These are phyloP conservation scores for Chrysomallon squamiferum DNA, from an alignment of 1,140 invertebrate genomes.

Conservation along the genomic window DNA sequence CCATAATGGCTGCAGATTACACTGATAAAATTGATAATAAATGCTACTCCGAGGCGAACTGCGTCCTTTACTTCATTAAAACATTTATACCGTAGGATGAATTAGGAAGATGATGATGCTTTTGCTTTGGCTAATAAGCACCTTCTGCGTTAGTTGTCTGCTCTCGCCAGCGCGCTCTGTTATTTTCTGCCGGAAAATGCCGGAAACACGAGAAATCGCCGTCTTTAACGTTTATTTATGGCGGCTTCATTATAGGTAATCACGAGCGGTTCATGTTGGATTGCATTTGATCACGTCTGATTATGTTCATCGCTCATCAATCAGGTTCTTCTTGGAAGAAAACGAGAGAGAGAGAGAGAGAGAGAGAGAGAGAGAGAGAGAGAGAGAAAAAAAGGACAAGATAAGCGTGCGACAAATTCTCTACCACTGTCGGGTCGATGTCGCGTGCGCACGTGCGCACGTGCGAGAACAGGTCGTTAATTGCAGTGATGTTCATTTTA, in stretches of 20 bases:
- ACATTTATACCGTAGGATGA: conserved; percentile 5
- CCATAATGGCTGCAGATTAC: neutral
- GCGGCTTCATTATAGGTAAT: conserved; percentile 6
- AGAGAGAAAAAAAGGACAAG: too few relatives aligned
- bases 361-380: too few relatives aligned
- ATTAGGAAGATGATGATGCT: neutral
- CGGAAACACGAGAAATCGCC: conserved; percentile 1
- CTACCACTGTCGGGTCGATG: too few relatives aligned
- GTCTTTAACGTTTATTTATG: conserved; percentile 9
- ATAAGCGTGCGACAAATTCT: too few relatives aligned
- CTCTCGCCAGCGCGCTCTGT: neutral
- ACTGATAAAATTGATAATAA: conserved; percentile 4
- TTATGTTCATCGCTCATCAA: conserved; percentile 4
- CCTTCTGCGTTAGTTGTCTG: neutral
- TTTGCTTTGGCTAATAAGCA: neutral
- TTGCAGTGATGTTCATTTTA: too few relatives aligned
- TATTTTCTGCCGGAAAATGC: conserved; percentile 4
- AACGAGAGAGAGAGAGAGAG: too few relatives aligned
- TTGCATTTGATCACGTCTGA: conserved; percentile 3
- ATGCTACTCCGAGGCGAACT: neutral
- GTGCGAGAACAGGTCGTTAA: too few relatives aligned
- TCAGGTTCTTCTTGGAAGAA: conserved; percentile 1
- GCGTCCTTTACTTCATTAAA: conserved; percentile 5
- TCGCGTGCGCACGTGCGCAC: too few relatives aligned
- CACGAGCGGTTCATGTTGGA: neutral